Conservation (phyloP, 2,797 vertebrate genomes). For the Eidolon dupreanum region DNA sequence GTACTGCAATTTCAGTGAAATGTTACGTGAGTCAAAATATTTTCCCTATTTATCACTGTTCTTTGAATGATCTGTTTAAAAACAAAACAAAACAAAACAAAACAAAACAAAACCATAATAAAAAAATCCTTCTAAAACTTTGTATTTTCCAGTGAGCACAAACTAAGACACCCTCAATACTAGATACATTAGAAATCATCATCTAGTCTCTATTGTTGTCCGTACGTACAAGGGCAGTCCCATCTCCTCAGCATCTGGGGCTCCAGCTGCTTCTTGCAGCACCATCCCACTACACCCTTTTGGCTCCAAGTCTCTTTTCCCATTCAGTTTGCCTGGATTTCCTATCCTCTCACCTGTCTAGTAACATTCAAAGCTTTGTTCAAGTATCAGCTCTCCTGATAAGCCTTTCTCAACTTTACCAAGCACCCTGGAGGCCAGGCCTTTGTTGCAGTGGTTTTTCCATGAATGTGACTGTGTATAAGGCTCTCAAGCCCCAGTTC, state of each 20-base stretch:
- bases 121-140: slow-evolving; percentile 27
- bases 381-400: background rate
- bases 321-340: background rate
- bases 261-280: too few relatives aligned
- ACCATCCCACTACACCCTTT: accelerated
- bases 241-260: background rate
- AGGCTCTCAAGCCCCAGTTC: background rate
- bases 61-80: slow-evolving; percentile 58
- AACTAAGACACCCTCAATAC: background rate
- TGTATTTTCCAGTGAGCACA: background rate
- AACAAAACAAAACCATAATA: background rate
- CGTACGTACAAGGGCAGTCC: accelerated
- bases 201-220: background rate
- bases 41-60: slow-evolving; percentile 63
- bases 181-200: background rate
- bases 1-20: slow-evolving; percentile 53
- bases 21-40: slow-evolving; percentile 55
- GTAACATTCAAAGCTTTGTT: background rate
- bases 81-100: background rate
- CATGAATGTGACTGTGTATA: background rate
- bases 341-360: background rate
- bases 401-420: background rate
- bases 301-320: background rate
- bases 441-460: background rate
- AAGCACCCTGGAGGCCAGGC: background rate